Conservation (phyloP, 2,113 vertebrate genomes). For the Seriola rivoliana region DNA sequence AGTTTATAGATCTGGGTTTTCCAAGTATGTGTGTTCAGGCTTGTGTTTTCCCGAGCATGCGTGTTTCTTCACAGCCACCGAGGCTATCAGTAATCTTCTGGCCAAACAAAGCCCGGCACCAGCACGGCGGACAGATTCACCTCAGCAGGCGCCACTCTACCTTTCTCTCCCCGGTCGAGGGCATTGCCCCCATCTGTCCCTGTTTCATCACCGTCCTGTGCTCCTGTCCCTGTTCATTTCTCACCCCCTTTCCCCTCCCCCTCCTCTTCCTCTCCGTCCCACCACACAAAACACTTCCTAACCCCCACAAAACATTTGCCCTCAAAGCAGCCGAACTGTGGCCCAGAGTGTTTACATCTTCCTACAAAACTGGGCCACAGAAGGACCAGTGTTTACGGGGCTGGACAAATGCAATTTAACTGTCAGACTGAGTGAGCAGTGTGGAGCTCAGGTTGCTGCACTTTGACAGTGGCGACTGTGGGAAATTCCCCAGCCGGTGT, state of each 20-base stretch:
- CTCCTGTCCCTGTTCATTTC: conserved; percentile 7
- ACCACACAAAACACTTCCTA: not conserved
- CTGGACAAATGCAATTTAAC: not conserved
- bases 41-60: not conserved
- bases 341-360: not conserved
- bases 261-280: not conserved
- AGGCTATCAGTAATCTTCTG: conserved; percentile 82
- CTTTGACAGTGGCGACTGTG: not conserved
- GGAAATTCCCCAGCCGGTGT: conserved; percentile 39
- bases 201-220: conserved; percentile 54
- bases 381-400: not conserved
- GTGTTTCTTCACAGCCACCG: conserved; percentile 34
- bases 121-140: conserved; percentile 73
- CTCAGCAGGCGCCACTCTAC: conserved; percentile 79
- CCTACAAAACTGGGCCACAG: conserved; percentile 43
- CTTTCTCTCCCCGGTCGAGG: conserved; percentile 60
- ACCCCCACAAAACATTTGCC: not conserved
- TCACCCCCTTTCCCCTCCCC: not conserved
- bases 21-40: not conserved
- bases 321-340: not conserved
- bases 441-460: conserved; percentile 18
- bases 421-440: conserved; percentile 16
- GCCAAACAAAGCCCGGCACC: conserved; percentile 85
- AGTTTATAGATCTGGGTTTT: conserved; percentile 12
- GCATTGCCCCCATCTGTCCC: conserved; percentile 69